Evolutionary conservation across 2,888 invertebrate genomes (phyloP).

Genomic region (Monopis laevigella): DNA sequence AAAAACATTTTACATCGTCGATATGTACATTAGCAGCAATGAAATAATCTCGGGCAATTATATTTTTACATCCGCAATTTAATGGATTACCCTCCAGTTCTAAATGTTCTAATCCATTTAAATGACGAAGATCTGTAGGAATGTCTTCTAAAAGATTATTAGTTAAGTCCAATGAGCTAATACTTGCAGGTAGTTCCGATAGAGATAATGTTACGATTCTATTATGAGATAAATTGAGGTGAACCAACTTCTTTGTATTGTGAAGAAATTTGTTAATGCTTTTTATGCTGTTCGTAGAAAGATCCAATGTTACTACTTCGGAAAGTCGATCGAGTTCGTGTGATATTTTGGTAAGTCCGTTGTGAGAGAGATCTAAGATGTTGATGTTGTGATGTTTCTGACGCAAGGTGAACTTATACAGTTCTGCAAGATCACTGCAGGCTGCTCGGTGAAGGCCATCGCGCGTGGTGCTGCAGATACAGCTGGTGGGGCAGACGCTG

Average conservation of each 20-base stretch:
- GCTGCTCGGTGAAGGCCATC: conserved; percentile 74
- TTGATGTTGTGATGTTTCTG: conserved; percentile 63
- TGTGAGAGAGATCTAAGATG: conserved; percentile 71
- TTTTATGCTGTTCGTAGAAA: conserved; percentile 70
- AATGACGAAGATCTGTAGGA: conserved; percentile 64
- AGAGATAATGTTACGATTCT: conserved; percentile 62
- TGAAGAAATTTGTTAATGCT: conserved; percentile 66
- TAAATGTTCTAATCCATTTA: conserved; percentile 68
- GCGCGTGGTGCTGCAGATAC: conserved; percentile 69
- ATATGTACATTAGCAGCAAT: conserved; percentile 61
- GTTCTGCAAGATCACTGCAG: conserved; percentile 76
- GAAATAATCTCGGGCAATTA: conserved; percentile 70
- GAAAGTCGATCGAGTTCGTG: conserved; percentile 67
- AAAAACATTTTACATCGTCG: conserved; percentile 64
- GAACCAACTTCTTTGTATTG: conserved; percentile 66
- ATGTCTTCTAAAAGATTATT: conserved; percentile 69
- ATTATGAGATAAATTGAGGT: conserved; percentile 70
- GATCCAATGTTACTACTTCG: conserved; percentile 69
- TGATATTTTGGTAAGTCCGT: conserved; percentile 66
- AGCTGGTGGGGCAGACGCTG: conserved; percentile 59
- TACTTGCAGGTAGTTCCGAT: conserved; percentile 61
- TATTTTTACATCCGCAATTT: conserved; percentile 75
- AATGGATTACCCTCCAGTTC: conserved; percentile 75
- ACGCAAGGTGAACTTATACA: conserved; percentile 70
- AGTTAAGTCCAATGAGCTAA: conserved; percentile 71